Conservation (phyloP, 1,140 invertebrate species). For the Scylla paramamosain region DNA sequence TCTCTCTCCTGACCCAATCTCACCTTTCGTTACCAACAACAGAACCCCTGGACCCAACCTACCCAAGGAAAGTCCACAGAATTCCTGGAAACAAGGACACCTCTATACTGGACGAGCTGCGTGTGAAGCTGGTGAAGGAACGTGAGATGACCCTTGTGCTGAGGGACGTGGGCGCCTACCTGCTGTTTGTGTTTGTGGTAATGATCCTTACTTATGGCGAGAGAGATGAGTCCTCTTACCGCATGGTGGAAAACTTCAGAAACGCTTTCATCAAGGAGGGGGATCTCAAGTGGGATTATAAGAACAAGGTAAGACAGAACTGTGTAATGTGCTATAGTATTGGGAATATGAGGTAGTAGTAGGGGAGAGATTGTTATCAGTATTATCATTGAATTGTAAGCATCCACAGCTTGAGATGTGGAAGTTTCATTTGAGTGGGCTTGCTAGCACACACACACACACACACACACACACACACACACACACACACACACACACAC, state of each 20-base stretch:
- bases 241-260: constrained; percentile 81
- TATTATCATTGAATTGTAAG: too few relatives aligned
- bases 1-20: too few relatives aligned
- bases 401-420: too few relatives aligned
- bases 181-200: constrained; percentile 82
- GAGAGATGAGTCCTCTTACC: constrained; percentile 80
- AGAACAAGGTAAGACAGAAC: neutral
- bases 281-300: constrained; percentile 47
- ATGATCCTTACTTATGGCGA: constrained; percentile 82
- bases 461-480: neutral
- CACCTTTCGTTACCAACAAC: neutral
- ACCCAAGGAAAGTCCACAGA: constrained; percentile 52
- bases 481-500: neutral
- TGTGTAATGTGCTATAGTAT: neutral
- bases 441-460: neutral
- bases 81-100: constrained; percentile 2
- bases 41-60: constrained; percentile 55
- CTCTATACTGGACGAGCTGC: neutral
- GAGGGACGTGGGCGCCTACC: constrained; percentile 67
- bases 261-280: constrained; percentile 80
- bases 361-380: too few relatives aligned
- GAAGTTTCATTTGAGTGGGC: neutral
- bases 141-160: constrained; percentile 69
- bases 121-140: constrained; percentile 61
- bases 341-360: too few relatives aligned